These are phyloP conservation scores for Apodemia mormo DNA, from an alignment of 2,888 invertebrate genomes.

Conservation along the genomic window DNA sequence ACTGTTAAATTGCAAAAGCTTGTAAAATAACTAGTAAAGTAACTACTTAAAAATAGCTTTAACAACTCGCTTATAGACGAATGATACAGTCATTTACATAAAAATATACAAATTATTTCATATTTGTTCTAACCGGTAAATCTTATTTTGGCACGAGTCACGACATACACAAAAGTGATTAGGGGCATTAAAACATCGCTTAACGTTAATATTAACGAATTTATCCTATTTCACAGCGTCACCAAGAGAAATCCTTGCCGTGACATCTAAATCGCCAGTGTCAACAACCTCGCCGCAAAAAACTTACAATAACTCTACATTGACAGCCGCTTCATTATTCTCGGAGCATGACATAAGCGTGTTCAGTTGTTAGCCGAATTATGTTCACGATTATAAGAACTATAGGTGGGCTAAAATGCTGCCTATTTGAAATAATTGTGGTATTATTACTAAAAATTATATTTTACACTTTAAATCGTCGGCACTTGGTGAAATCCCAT, in stretches of 20 bases:
- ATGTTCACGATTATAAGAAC: slow-evolving; percentile 31
- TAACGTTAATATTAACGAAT: slow-evolving; percentile 2
- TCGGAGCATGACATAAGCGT: slow-evolving; percentile 66
- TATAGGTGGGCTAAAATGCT: slow-evolving; percentile 27
- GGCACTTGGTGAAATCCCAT: no score
- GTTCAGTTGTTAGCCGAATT: slow-evolving; percentile 42
- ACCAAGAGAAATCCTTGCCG: slow-evolving; percentile 58
- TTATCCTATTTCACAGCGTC: slow-evolving; percentile 10
- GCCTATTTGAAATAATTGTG: slow-evolving; percentile 10
- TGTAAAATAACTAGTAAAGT: background rate
- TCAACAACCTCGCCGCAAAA: slow-evolving; percentile 74
- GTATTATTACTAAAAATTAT: no score
- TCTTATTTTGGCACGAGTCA: background rate
- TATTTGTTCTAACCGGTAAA: background rate
- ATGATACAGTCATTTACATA: background rate
- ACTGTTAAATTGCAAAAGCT: background rate
- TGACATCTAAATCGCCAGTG: slow-evolving; percentile 71
- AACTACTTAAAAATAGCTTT: background rate
- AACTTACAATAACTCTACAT: slow-evolving; percentile 69
- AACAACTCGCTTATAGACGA: background rate
- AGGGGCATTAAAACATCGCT: slow-evolving; percentile 8
- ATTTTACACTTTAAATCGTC: no score
- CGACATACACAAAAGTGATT: background rate
- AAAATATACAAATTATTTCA: slow-evolving; percentile 3
- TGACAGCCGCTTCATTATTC: slow-evolving; percentile 65